Evolutionary conservation across 2,113 vertebrate genomes (phyloP).

Genomic region (Pelodiscus sinensis): DNA sequence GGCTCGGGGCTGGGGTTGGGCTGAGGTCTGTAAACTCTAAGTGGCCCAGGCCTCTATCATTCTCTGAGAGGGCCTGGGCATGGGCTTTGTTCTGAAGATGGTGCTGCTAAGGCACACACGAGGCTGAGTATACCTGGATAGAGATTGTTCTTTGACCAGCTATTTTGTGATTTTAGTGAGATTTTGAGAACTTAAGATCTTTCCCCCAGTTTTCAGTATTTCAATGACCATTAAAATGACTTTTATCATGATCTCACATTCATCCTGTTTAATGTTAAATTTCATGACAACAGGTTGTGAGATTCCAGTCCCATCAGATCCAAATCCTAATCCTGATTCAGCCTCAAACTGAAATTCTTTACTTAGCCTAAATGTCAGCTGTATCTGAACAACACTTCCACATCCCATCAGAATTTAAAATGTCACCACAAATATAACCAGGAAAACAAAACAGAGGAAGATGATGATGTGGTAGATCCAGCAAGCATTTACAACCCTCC

Average conservation of each 20-base stretch:
- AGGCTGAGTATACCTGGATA: neutral
- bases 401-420: neutral
- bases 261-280: neutral
- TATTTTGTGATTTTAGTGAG: neutral
- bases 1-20: no score
- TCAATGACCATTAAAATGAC: accelerated
- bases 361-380: neutral
- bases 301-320: neutral
- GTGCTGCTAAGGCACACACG: constrained; percentile 12
- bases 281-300: neutral
- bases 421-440: neutral
- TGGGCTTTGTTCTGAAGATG: neutral
- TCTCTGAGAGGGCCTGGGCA: neutral
- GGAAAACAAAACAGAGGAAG: neutral
- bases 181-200: neutral
- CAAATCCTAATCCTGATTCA: accelerated
- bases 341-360: neutral
- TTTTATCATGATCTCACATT: neutral
- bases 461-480: neutral
- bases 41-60: no score
- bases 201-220: neutral
- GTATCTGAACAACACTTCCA: neutral
- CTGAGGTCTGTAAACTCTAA: no score
- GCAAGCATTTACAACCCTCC: neutral
- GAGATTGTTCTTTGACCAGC: neutral